Evolutionary conservation across 2,797 vertebrate genomes (phyloP).

Genomic region (Cryptoprocta ferox): DNA sequence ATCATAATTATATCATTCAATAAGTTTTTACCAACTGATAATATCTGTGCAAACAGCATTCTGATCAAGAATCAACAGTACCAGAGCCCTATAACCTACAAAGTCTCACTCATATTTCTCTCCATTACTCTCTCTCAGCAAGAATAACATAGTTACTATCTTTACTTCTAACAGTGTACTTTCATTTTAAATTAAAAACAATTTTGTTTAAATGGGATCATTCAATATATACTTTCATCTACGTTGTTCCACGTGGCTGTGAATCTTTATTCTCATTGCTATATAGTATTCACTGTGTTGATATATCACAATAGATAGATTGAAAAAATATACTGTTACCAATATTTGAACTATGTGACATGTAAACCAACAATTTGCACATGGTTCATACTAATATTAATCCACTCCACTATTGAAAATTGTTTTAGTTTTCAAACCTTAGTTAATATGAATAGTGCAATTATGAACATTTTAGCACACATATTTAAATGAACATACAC

Average conservation of each 20-base stretch:
- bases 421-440: neutral
- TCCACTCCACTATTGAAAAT: neutral
- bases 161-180: neutral
- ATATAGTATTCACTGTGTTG: neutral
- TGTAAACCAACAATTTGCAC: neutral
- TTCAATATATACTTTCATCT: neutral
- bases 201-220: neutral
- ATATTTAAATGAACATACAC: neutral
- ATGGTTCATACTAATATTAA: neutral
- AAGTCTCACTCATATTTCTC: neutral
- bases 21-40: neutral
- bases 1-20: neutral
- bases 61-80: neutral
- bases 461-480: neutral
- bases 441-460: neutral
- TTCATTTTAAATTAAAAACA: neutral
- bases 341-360: neutral
- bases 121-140: neutral
- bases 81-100: neutral
- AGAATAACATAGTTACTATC: neutral
- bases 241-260: neutral
- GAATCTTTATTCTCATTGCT: neutral
- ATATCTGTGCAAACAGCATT: neutral
- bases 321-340: neutral
- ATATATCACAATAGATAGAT: neutral